Conservation (phyloP, 2,888 invertebrate species). For the Cantharis rustica region DNA sequence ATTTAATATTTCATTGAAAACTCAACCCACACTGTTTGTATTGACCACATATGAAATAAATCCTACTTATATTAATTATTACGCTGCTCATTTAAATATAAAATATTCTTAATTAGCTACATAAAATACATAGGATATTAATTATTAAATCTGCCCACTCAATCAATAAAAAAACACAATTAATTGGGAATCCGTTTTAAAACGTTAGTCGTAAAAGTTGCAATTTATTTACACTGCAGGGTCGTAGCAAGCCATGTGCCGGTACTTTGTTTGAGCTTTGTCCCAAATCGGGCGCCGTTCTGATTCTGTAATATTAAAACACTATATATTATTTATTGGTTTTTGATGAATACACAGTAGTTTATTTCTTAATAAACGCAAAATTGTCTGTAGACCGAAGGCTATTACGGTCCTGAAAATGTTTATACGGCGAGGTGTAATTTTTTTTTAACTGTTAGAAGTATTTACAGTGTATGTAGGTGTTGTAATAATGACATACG, state of each 20-base stretch:
- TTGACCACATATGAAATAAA: background rate
- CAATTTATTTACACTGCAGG: background rate
- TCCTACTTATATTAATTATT: background rate
- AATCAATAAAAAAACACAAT: background rate
- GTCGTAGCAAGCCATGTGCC: background rate
- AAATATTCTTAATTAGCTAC: background rate
- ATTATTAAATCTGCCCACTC: background rate
- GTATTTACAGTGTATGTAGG: background rate
- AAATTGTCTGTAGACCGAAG: background rate
- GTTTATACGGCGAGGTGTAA: background rate
- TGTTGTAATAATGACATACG: background rate
- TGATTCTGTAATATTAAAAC: background rate
- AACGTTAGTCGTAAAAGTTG: background rate
- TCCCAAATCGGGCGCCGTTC: background rate
- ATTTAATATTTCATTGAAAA: background rate
- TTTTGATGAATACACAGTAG: too few relatives aligned
- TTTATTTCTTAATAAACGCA: too few relatives aligned
- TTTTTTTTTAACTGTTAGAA: background rate
- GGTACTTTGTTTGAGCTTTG: background rate
- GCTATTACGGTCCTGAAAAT: background rate
- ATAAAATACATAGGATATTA: background rate
- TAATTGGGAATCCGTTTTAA: background rate
- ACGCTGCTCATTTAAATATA: background rate
- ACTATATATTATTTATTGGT: background rate
- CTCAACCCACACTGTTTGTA: background rate